Evolutionary conservation across 2,113 vertebrate species (phyloP), one percentile per base, ranked within the genome.

Genomic region (Macrotis lagotis): DNA sequence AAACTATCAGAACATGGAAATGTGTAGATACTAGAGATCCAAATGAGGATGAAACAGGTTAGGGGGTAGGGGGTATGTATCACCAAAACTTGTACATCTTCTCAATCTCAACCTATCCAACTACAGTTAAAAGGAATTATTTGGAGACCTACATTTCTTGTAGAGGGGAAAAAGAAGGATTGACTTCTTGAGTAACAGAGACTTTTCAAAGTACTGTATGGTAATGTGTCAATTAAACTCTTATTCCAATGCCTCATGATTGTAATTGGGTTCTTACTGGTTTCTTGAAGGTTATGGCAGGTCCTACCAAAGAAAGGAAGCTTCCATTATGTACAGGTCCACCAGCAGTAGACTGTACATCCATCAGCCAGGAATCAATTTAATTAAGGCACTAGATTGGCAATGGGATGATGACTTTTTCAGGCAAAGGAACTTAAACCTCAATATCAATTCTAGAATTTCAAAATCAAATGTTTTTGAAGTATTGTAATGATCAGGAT

Each of bases 161-260:
- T 51, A n/a, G 83, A 12, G 91, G 25, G 91, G 12, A 47, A 97
- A 96, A 97, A 91, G 50, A 95, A 59, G 83, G 22, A n/a, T 6
- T 83, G 37, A 83, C 19, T 83, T 83, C 66, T 83, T 24, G 8
- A 37, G 31, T 66, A 66, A 83, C 19, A 83, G n/a, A 22, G 44
- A 83, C n/a, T 24, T 83, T 83, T 83, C 66, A 83, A 83, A 83
- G 66, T 83, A n/a, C 16, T 83, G 66, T n/a, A n/a, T 44, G n/a
- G 66, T 83, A 83, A 83, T 83, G n/a, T 83, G n/a, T 44, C 19
- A 22, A 24, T 83, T 83, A 24, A 83, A 83, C 44, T 83, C 19
- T 44, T 22, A 83, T 44, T 83, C 19, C 19, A 22, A 83, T 83
- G n/a, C 66, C 66, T 44, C 5, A 44, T 83, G 37, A 6, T 44